A percentile compares a stretch with the other conserved stretches of the same genome.
These are phyloP conservation scores for Eilema depressum DNA, from an alignment of 2,888 invertebrate species.

Conservation along the genomic window DNA sequence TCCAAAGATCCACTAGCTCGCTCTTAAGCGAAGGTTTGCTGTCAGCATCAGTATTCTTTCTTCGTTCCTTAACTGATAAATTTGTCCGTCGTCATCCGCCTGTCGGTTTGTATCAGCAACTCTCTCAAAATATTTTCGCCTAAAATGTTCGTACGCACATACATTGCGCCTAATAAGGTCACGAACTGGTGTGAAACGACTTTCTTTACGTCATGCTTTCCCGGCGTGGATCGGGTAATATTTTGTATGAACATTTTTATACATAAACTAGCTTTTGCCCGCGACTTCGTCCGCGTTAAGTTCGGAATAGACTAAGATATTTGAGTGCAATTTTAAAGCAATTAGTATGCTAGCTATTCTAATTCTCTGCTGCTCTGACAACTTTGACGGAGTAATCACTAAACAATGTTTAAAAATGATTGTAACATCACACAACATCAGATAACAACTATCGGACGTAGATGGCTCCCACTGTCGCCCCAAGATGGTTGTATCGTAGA, in stretches of 20 bases:
- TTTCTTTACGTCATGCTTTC: conserved; percentile 32
- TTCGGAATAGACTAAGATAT: too few relatives aligned
- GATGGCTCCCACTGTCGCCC: too few relatives aligned
- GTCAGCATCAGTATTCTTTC: conserved; percentile 49
- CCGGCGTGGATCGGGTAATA: conserved; percentile 25
- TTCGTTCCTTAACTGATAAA: conserved; percentile 48
- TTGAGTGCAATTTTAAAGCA: too few relatives aligned
- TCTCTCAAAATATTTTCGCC: conserved; percentile 37
- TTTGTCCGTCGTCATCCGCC: conserved; percentile 50
- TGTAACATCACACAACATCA: too few relatives aligned
- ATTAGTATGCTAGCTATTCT: too few relatives aligned
- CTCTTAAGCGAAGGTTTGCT: conserved; percentile 22
- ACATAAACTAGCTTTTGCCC: too few relatives aligned
- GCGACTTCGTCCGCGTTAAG: too few relatives aligned
- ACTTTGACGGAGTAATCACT: too few relatives aligned
- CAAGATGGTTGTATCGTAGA: too few relatives aligned
- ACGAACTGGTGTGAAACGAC: conserved; percentile 42
- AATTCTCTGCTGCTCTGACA: too few relatives aligned
- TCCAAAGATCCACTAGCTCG: conserved; percentile 5
- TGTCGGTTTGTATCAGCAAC: conserved; percentile 39
- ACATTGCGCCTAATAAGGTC: conserved; percentile 46
- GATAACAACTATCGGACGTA: too few relatives aligned
- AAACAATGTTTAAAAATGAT: too few relatives aligned
- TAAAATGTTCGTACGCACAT: conserved; percentile 49
- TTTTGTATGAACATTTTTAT: conserved; percentile 16